These are phyloP conservation scores for Notolabrus celidotus DNA, from an alignment of 2,797 vertebrate species.

Conservation along the genomic window DNA sequence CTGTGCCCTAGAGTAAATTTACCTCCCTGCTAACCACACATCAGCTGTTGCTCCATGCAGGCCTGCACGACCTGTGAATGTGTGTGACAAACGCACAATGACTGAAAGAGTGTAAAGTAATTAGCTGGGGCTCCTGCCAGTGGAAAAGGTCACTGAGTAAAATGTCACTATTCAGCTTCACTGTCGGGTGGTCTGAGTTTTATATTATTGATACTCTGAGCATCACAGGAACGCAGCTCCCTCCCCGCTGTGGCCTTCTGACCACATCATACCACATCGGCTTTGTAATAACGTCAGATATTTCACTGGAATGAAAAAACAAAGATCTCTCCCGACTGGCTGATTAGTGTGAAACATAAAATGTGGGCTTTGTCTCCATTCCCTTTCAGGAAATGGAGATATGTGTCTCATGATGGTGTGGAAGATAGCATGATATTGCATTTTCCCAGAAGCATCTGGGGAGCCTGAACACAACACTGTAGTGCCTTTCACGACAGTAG, in stretches of 20 bases:
- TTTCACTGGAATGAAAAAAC: constrained; percentile 71
- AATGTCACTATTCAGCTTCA: constrained; percentile 72
- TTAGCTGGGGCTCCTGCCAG: constrained; percentile 61
- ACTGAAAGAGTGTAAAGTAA: constrained; percentile 70
- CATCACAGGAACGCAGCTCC: constrained; percentile 12
- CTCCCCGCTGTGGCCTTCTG: constrained; percentile 42
- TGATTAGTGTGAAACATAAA: constrained; percentile 75
- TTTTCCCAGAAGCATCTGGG: constrained; percentile 72
- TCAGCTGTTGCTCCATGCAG: constrained; percentile 40
- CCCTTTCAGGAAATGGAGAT: constrained; percentile 80
- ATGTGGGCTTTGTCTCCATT: constrained; percentile 70
- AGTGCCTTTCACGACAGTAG: constrained; percentile 58
- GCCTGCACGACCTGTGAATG: constrained; percentile 40
- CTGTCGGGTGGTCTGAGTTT: constrained; percentile 13
- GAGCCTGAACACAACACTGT: constrained; percentile 62
- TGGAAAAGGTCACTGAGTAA: constrained; percentile 69
- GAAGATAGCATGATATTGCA: constrained; percentile 83
- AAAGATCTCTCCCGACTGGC: constrained; percentile 64
- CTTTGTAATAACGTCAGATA: constrained; percentile 71
- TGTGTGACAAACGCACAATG: constrained; percentile 64
- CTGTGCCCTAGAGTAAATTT: neutral
- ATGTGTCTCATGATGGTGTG: constrained; percentile 81
- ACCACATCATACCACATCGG: constrained; percentile 43
- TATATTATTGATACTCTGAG: constrained; percentile 19
- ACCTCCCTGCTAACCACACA: constrained; percentile 33